Conservation (phyloP, 35 echinoderm and acorn worm species). For the Ophioderma brevispina region DNA sequence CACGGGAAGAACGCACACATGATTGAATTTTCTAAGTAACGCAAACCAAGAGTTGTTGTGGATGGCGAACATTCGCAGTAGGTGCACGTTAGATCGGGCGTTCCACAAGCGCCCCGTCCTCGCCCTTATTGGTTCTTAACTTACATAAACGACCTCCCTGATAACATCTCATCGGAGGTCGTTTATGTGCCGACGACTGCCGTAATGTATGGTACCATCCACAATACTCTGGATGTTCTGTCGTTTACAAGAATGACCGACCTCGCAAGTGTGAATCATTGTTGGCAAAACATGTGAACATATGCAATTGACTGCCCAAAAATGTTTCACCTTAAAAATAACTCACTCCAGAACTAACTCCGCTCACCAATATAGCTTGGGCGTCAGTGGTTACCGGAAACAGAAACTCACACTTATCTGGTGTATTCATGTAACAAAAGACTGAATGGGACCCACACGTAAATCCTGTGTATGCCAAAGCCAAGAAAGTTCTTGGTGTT, state of each 20-base stretch:
- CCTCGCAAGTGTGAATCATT: not conserved
- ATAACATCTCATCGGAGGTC: too few relatives aligned
- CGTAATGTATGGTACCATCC: too few relatives aligned
- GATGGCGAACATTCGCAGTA: conserved; percentile 36
- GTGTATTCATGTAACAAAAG: not conserved
- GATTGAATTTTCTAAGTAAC: conserved; percentile 30
- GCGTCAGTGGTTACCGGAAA: not conserved
- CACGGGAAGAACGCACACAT: conserved; percentile 27
- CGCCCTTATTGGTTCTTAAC: conserved; percentile 45
- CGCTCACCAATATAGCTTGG: not conserved
- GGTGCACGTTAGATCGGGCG: conserved; percentile 32
- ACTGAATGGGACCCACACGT: not conserved
- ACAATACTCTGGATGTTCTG: not conserved
- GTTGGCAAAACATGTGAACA: not conserved
- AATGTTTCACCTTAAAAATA: not conserved
- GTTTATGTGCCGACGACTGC: not conserved
- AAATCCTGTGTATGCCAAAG: not conserved
- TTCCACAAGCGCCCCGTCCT: conserved; percentile 63
- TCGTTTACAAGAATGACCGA: not conserved
- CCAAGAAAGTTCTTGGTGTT: not conserved
- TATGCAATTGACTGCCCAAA: not conserved
- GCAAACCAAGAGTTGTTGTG: conserved; percentile 46
- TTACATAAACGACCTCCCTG: too few relatives aligned
- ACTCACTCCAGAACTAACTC: not conserved
- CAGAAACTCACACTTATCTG: not conserved